Conservation (phyloP, 2,113 vertebrate genomes). For the Hippocampus barbouri region DNA sequence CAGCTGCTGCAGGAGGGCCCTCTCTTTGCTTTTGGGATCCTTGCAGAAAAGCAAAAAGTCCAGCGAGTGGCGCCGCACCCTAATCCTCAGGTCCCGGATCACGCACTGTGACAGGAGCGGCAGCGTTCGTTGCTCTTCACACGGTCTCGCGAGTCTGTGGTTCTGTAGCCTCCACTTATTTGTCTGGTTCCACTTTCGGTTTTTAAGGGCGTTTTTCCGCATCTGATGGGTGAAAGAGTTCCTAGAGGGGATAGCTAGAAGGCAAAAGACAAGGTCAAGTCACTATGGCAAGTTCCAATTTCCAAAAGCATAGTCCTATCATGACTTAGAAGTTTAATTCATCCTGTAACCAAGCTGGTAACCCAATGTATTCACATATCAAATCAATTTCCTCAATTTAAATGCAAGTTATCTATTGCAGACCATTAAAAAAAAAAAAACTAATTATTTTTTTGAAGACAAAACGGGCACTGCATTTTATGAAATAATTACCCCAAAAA, state of each 20-base stretch:
- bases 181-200: conserved; percentile 58
- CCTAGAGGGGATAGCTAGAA: conserved; percentile 70
- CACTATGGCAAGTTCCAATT: background rate
- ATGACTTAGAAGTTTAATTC: background rate
- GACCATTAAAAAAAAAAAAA: too few species aligned
- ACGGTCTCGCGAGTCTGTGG: conserved; percentile 47
- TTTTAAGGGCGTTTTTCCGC: conserved; percentile 70
- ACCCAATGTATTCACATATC: background rate
- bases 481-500: too few species aligned
- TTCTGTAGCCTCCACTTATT: conserved; percentile 66
- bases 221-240: conserved; percentile 73
- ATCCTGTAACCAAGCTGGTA: background rate
- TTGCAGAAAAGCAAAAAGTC: conserved; percentile 68
- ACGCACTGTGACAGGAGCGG: conserved; percentile 46
- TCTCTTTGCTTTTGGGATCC: conserved; percentile 65
- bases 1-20: conserved; percentile 56
- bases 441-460: too few species aligned
- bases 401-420: background rate
- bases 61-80: conserved; percentile 65
- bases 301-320: background rate
- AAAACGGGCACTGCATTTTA: too few species aligned
- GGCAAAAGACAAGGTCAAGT: conserved; percentile 20
- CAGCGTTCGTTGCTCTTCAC: conserved; percentile 16
- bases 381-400: too few species aligned
- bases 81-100: conserved; percentile 61